Conservation (phyloP, 1,140 invertebrate species). For the Papilio xuthus region DNA sequence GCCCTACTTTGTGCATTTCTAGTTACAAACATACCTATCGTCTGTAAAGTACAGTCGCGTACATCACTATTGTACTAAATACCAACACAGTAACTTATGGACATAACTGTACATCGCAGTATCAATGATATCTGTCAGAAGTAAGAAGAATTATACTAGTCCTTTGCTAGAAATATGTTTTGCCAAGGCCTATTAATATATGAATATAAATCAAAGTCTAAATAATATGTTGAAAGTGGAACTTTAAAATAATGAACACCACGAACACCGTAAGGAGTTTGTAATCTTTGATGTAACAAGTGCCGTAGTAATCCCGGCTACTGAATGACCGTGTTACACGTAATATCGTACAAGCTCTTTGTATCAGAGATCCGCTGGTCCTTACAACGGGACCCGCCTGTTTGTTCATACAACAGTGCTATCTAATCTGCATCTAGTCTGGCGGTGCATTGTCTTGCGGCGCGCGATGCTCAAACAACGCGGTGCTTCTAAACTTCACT, state of each 20-base stretch:
- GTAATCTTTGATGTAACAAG: background rate
- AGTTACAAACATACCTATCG: background rate
- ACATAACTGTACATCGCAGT: background rate
- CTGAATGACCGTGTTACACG: slow-evolving; percentile 19
- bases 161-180: too few species aligned
- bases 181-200: background rate
- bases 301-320: slow-evolving; percentile 7
- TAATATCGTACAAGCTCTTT: slow-evolving; percentile 4
- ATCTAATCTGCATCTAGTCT: slow-evolving; percentile 33
- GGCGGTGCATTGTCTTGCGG: slow-evolving; percentile 32
- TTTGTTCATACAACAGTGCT: slow-evolving; percentile 29
- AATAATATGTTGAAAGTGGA: background rate
- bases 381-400: slow-evolving; percentile 20
- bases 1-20: slow-evolving; percentile 29
- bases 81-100: background rate
- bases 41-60: background rate
- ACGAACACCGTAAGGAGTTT: background rate
- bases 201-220: background rate
- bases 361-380: slow-evolving; percentile 19
- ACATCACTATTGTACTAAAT: background rate
- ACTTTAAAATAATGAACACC: background rate
- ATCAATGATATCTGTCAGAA: background rate
- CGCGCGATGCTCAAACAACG: slow-evolving; percentile 13
- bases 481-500: background rate
- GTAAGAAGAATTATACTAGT: too few species aligned